Evolutionary conservation across 1,140 invertebrate species (phyloP).

Genomic region (Drosophila albomicans): DNA sequence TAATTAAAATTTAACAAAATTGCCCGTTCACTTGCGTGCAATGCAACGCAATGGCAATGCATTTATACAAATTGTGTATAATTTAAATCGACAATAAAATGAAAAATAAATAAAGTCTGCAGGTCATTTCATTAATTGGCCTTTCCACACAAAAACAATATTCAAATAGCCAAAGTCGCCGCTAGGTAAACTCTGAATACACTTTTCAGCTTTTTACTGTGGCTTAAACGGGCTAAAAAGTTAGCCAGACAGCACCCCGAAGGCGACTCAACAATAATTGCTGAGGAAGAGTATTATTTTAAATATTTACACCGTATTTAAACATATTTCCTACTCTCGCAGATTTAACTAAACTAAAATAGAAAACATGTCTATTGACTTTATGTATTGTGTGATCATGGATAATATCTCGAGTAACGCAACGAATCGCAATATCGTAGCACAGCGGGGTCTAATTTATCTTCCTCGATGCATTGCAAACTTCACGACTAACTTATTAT

Average conservation of each 20-base stretch:
- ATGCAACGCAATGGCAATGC: constrained; percentile 2
- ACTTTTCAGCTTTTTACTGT: constrained; percentile 1
- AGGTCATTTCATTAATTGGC: constrained; percentile 57
- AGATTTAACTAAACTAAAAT: no score
- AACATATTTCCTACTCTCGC: background rate
- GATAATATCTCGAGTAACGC: background rate
- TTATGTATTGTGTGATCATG: background rate
- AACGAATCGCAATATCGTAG: background rate
- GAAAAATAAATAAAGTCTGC: constrained; percentile 35
- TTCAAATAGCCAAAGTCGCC: constrained; percentile 26
- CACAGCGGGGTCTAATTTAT: constrained; percentile 47
- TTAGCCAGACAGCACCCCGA: background rate
- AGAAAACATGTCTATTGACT: background rate
- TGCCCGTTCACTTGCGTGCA: constrained; percentile 7
- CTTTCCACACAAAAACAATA: constrained; percentile 15
- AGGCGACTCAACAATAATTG: background rate
- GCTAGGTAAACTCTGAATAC: background rate
- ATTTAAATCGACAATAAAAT: constrained; percentile 41
- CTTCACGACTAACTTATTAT: constrained; percentile 66
- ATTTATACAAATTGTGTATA: constrained; percentile 48
- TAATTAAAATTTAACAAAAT: constrained; percentile 71
- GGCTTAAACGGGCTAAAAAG: background rate
- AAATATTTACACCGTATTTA: background rate
- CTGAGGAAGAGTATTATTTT: background rate
- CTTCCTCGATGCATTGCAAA: constrained; percentile 37